Percentiles rank a stretch among this genome's conserved stretches.
These are phyloP conservation scores for Siderastrea radians DNA, from an alignment of 92 coral and sea anemone genomes.

Conservation along the genomic window DNA sequence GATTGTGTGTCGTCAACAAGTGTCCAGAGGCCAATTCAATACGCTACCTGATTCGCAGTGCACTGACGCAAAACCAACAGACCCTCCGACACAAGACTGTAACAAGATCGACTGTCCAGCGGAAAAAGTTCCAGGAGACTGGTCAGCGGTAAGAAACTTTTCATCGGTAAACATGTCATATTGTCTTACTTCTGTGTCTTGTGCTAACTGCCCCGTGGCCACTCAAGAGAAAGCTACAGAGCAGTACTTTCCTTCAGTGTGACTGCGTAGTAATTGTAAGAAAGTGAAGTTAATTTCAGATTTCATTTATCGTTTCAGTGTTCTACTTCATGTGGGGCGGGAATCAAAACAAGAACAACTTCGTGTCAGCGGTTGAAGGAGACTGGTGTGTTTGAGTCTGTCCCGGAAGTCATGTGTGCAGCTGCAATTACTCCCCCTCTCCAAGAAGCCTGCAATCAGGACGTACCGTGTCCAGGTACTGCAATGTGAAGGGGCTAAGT, in stretches of 20 bases:
- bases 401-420: constrained; percentile 62
- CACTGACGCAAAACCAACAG: constrained; percentile 51
- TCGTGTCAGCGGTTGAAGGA: constrained; percentile 65
- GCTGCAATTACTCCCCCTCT: constrained; percentile 56
- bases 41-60: constrained; percentile 68
- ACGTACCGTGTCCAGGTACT: constrained; percentile 69
- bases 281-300: neutral
- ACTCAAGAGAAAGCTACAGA: too few species aligned
- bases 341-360: constrained; percentile 46
- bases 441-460: constrained; percentile 67
- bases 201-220: too few species aligned
- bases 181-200: neutral
- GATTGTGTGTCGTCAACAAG: constrained; percentile 78
- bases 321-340: constrained; percentile 70
- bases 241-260: neutral
- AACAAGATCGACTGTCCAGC: constrained; percentile 88
- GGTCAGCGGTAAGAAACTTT: constrained; percentile 82
- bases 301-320: constrained; percentile 35
- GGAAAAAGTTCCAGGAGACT: constrained; percentile 75
- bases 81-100: constrained; percentile 66
- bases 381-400: constrained; percentile 53
- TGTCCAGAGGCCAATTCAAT: constrained; percentile 66
- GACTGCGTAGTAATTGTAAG: neutral
- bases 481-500: too few species aligned
- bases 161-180: neutral